Evolutionary conservation across 2,797 vertebrate species (phyloP), one percentile per base, ranked within the genome.

Genomic region (Sebastes hopkinsi): DNA sequence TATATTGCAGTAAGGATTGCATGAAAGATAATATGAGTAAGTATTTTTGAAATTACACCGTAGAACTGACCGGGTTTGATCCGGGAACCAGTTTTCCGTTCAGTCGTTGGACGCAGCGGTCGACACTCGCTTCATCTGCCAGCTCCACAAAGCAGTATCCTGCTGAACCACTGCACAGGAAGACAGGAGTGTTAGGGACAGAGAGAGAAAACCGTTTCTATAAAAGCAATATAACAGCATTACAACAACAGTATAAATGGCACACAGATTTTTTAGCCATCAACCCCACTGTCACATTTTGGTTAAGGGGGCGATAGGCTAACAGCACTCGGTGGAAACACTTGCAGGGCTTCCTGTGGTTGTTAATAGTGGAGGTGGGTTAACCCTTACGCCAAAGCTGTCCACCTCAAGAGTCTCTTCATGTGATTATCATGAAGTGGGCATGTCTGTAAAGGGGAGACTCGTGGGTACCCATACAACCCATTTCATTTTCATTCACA

Each of bases 141-240:
- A 97, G 80, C 89, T 97, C 96, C 91, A 97, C 96, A 86, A 97
- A 97, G 84, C 96, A 97, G 87, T 97, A 97, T 65, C 96, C 96
- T 10, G 96, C 96, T 18, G 96, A 96, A n/a, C 95, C 95, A 8
- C 96, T 96, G 82, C 11, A 83, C 34, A 55, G 10, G 8, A 67
- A 6, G n/a, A 80, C n/a, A 77, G 1, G 10, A 0, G 14, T 5
- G 9, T 76, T 6, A 67, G 5, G 20, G 11, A 60, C 16, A 29
- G 1, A 23, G 1, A 38, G 6, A 58, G 5, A 42, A 65, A 27
- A 1, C 7, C 1, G 2, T 12, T 32, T 22, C 22, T 36, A 14
- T 4, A 18, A n/a, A 20, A 4, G 7, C 34, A 65, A 32, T 13
- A 6, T 1, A 59, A 50, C 5, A 42, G 23, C 14, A 58, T 22